These are phyloP conservation scores for Catonia carolina DNA, from an alignment of 2,888 invertebrate genomes.

Conservation along the genomic window DNA sequence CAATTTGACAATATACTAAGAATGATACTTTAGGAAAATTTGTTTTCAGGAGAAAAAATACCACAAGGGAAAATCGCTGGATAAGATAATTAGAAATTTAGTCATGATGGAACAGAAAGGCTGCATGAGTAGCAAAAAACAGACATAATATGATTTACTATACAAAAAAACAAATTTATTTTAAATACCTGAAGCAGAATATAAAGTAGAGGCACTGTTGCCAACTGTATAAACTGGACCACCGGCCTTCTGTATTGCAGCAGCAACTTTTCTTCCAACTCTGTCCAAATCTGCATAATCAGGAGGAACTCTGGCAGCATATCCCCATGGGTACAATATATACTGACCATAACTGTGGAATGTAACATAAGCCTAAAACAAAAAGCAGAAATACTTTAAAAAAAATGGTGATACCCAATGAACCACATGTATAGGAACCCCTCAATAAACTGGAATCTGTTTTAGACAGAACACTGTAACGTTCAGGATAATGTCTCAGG, in stretches of 20 bases:
- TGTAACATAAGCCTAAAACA: constrained; percentile 62
- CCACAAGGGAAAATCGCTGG: too few species aligned
- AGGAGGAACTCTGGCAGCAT: constrained; percentile 48
- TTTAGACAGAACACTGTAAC: too few species aligned
- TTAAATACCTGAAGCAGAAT: constrained; percentile 51
- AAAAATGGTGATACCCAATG: neutral
- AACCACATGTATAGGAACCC: neutral
- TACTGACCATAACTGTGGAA: constrained; percentile 85
- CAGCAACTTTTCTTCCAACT: constrained; percentile 63
- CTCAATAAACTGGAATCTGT: neutral
- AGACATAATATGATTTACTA: too few species aligned
- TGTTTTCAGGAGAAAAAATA: too few species aligned
- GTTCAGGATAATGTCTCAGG: too few species aligned
- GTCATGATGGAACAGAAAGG: too few species aligned
- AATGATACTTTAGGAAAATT: too few species aligned
- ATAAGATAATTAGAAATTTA: too few species aligned
- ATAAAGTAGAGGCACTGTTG: constrained; percentile 67
- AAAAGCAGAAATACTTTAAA: constrained; percentile 15
- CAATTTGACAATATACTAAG: too few species aligned
- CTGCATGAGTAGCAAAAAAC: too few species aligned
- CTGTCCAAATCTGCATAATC: constrained; percentile 62
- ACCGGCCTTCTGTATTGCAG: constrained; percentile 54
- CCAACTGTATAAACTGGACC: constrained; percentile 67
- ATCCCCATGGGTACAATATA: constrained; percentile 82
- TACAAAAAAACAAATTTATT: too few species aligned